These are phyloP conservation scores for Eumerus sabulonum DNA, from an alignment of 2,888 invertebrate species.

Conservation along the genomic window DNA sequence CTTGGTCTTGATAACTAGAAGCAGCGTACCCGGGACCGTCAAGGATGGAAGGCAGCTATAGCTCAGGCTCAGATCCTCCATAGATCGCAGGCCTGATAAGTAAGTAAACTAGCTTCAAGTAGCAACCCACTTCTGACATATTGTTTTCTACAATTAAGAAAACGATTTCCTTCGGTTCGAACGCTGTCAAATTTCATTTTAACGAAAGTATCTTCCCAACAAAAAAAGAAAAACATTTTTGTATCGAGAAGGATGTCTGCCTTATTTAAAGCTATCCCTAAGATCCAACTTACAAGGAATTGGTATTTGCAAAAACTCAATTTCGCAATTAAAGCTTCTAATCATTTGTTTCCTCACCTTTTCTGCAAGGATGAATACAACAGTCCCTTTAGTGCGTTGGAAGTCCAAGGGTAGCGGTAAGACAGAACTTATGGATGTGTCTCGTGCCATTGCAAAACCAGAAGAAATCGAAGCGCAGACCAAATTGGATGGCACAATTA, in stretches of 20 bases:
- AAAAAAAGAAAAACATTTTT: constrained; percentile 45
- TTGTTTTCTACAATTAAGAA: constrained; percentile 72
- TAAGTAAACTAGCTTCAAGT: constrained; percentile 88
- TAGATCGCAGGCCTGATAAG: too few relatives aligned
- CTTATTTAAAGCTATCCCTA: constrained; percentile 39
- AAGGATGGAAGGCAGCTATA: too few relatives aligned
- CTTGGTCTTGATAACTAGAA: too few relatives aligned
- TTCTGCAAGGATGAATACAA: constrained; percentile 46
- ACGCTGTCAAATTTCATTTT: too few relatives aligned
- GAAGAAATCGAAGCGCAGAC: constrained; percentile 76
- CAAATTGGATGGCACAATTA: constrained; percentile 76
- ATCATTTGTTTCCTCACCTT: background rate
- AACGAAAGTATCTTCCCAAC: too few relatives aligned
- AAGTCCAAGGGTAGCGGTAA: constrained; percentile 71
- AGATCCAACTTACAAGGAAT: constrained; percentile 42
- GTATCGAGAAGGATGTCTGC: constrained; percentile 48
- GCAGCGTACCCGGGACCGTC: too few relatives aligned
- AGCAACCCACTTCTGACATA: constrained; percentile 85
- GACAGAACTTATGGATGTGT: constrained; percentile 75
- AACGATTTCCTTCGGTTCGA: too few relatives aligned
- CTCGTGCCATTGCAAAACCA: constrained; percentile 74
- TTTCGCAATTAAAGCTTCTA: too few relatives aligned
- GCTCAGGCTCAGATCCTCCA: too few relatives aligned
- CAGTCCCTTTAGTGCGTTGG: constrained; percentile 52
- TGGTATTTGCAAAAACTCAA: constrained; percentile 29